Evolutionary conservation across 2,113 vertebrate species (phyloP), one percentile per base, ranked within the genome.

Genomic region (Microcebus ravelobensis): DNA sequence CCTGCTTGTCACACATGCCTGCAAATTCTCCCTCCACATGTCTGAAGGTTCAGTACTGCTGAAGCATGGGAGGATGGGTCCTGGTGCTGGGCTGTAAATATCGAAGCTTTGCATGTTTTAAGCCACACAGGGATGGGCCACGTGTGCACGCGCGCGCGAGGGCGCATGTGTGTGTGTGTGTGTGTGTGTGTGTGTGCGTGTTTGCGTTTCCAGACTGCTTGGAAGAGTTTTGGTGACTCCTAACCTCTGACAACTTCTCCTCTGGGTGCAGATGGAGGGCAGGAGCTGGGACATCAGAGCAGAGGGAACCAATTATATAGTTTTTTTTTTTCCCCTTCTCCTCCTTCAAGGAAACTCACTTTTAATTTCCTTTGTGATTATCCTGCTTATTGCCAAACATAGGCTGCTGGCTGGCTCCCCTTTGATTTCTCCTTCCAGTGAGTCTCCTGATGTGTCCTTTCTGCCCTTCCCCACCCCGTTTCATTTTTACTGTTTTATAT

Each of bases 341-440:
- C 31, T 89, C n/a, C 93, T 94, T 89, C 77, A 93, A 80, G 96
- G 70, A 90, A 93, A 93, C 45, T 82, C 13, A 5, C 45, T 86
- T 96, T 93, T 90, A 81, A 89, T 96, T 93, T 97, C 95, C 95
- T 97, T 88, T 91, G 90, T 59, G 83, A 89, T 94, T 80, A 71
- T 39, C 79, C 76, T 87, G 55, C 93, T 93, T 93, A 77, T 83
- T 86, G 87, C 79, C 65, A 57, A 87, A 74, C 95, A 59, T 17
- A 77, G 80, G 87, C 79, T 55, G 52, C 21, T 71, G 59, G 73
- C 48, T 18, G 31, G 20, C 65, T 82, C 59, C 57, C 85, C 94
- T 96, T 83, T 93, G 95, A 89, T 87, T 91, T 84, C 65, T 84
- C 31, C 52, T 83, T 87, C 48, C 55, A 9, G 25, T 12, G 29